phyloP scores from a whole-genome alignment of 2,888 invertebrate genomes.

The Eulithis testata region DNA sequence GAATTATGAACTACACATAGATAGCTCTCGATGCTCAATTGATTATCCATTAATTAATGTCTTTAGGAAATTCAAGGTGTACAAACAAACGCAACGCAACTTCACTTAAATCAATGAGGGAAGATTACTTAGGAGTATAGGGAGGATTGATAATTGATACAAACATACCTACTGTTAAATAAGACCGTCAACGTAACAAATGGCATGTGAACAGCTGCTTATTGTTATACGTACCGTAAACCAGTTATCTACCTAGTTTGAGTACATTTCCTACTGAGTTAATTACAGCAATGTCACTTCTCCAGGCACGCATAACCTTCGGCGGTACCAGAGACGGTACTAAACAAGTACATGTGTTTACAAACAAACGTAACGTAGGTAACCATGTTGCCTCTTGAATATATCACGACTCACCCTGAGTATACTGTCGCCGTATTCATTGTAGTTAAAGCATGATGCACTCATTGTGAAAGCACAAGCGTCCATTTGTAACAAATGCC shows the following conservation, averaged over 20 bases:
- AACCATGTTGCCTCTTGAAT: slow-evolving; percentile 58
- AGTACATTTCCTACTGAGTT: not conserved
- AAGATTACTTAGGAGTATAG: too few species aligned
- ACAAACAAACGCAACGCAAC: too few species aligned
- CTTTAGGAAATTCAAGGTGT: too few species aligned
- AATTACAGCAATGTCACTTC: slow-evolving; percentile 30
- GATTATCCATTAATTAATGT: too few species aligned
- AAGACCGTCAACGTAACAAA: too few species aligned
- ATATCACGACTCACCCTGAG: slow-evolving; percentile 41
- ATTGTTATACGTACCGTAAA: not conserved
- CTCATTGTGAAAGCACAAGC: slow-evolving; percentile 41
- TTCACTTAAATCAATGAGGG: too few species aligned
- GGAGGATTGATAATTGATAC: too few species aligned
- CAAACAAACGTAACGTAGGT: slow-evolving; percentile 67
- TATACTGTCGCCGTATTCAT: slow-evolving; percentile 30
- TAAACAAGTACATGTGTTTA: slow-evolving; percentile 53
- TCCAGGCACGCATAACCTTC: slow-evolving; percentile 54
- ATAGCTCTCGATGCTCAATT: not conserved
- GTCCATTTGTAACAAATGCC: slow-evolving; percentile 33
- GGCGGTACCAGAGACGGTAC: slow-evolving; percentile 27
- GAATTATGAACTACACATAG: slow-evolving; percentile 20
- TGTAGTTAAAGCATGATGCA: slow-evolving; percentile 36
- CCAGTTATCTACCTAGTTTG: too few species aligned
- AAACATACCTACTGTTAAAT: too few species aligned
- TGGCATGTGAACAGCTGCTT: not conserved